Evolutionary conservation across 2,797 vertebrate species (phyloP), one percentile per base, ranked within the genome.

Genomic region (Apogon talboti): DNA sequence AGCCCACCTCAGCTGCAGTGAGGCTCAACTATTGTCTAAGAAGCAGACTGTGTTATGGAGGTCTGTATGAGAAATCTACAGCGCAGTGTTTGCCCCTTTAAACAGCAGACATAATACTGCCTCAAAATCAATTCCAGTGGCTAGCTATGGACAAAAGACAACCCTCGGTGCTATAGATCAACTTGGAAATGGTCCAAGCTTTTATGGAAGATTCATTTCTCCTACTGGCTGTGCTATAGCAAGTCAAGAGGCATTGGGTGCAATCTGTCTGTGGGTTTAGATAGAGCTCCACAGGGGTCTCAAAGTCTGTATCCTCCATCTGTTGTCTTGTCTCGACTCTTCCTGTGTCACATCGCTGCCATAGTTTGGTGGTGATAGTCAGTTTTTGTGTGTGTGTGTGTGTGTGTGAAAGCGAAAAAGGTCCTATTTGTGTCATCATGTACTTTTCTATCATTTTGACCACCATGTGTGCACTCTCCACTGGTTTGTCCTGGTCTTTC

Each of bases 251-350:
- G 19, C 41, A 58, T 3, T 65, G 63, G 75, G 54, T 70, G 41
- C 46, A 76, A 71, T 81, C 71, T 77, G 69, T 76, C 68, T 72
- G 54, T 63, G 78, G 74, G 67, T 72, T 67, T 71, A 57, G 38
- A 74, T 63, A 57, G 13, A 13, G 44, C 54, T 68, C 64, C 47
- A 40, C 43, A 50, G 74, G 83, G 74, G 73, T 65, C 76, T 55
- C 33, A 42, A 19, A 30, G 71, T 81, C 63, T 55, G 50, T 56
- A 61, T 71, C 46, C 9, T 81, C 82, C 85, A 85, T 88, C 83
- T 88, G 84, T 58, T 71, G 71, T 70, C 71, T 75, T 66, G 66
- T 72, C 55, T 55, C 37, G 53, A 81, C 55, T 71, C 56, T 54
- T 76, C 58, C 66, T 64, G 48, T 76, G 72, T 66, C 37, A 65